Evolutionary conservation across 2,888 invertebrate species (phyloP).

Genomic region (Meiosimyza decipiens): DNA sequence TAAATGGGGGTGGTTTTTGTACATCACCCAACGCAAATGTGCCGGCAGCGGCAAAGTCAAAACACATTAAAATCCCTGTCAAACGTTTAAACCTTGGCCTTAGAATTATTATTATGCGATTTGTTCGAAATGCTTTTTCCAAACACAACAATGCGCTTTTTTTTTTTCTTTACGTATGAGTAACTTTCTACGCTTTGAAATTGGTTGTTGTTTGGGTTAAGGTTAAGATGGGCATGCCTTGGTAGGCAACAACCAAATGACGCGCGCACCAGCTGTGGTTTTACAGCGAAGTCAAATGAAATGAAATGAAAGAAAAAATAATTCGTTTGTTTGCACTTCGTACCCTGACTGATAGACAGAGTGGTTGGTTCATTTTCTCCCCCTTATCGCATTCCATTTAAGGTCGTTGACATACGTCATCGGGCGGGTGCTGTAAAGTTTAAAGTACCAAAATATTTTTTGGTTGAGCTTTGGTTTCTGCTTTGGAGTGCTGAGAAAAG

Average conservation of each 20-base stretch:
- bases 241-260: slow-evolving; percentile 13
- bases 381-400: slow-evolving; percentile 1
- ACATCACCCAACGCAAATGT: not conserved
- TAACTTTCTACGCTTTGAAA: no score
- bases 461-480: not conserved
- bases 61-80: not conserved
- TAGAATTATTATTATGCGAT: not conserved
- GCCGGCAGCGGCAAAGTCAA: not conserved
- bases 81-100: slow-evolving; percentile 20
- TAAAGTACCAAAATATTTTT: slow-evolving; percentile 2
- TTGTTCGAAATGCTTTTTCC: not conserved
- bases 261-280: slow-evolving; percentile 4
- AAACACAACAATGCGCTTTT: no score
- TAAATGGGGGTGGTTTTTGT: not conserved
- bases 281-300: not conserved
- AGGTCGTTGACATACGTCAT: slow-evolving; percentile 21
- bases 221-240: not conserved
- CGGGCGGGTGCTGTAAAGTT: no score
- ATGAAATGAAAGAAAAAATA: no score
- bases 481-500: not conserved
- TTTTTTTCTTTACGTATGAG: no score
- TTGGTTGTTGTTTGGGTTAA: no score
- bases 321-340: slow-evolving; percentile 11
- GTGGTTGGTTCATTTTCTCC: not conserved
- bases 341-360: not conserved